Evolutionary conservation across 1,140 invertebrate species (phyloP).

Genomic region (Panagrolaimus sp.): DNA sequence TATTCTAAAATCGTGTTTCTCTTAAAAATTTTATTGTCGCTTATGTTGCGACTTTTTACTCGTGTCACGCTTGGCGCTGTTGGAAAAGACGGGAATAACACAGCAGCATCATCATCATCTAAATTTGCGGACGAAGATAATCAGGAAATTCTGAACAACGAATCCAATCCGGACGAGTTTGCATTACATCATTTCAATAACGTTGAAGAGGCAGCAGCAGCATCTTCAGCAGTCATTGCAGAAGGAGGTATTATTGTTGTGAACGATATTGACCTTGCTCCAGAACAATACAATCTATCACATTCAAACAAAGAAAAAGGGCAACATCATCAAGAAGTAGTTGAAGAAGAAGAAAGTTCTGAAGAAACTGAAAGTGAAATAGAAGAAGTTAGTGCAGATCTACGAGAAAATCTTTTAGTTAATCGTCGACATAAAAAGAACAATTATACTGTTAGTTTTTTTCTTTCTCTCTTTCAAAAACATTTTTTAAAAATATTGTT

Average conservation of each 20-base stretch:
- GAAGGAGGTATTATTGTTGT: too few species aligned
- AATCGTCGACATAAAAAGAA: neutral
- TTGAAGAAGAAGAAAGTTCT: neutral
- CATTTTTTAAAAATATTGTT: neutral
- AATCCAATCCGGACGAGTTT: too few species aligned
- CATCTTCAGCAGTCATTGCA: too few species aligned
- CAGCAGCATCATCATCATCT: neutral
- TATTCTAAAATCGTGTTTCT: neutral
- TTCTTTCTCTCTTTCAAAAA: neutral
- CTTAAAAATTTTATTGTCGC: constrained; percentile 11
- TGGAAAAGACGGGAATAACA: constrained; percentile 1
- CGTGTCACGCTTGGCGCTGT: constrained; percentile 8
- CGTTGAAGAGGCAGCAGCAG: too few species aligned
- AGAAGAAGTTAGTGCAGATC: neutral
- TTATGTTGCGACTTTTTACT: constrained; percentile 12
- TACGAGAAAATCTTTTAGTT: neutral
- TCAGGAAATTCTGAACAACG: neutral
- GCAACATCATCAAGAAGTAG: neutral
- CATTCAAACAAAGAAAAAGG: neutral
- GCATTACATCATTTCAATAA: too few species aligned
- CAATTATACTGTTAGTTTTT: neutral
- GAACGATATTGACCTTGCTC: too few species aligned
- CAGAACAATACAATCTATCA: neutral
- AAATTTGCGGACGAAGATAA: neutral
- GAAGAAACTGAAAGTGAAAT: neutral